These are phyloP conservation scores for Rousettus leschenaultii DNA, from an alignment of 2,113 vertebrate genomes.

Conservation along the genomic window DNA sequence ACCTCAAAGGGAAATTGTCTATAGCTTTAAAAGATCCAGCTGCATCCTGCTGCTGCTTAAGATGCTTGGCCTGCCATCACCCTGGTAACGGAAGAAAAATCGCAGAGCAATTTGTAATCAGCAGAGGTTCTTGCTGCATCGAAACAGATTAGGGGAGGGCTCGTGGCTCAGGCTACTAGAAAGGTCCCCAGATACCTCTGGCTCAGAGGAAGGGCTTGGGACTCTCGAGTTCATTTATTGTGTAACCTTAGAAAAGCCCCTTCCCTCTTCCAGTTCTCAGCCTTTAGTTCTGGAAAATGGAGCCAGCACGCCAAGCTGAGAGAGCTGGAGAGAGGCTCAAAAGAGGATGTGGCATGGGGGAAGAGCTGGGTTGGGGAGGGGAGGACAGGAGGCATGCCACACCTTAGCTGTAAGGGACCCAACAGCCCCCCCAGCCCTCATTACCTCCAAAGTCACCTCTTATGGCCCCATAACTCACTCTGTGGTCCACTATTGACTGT, in stretches of 20 bases:
- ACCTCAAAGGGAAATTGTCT: background rate
- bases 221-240: background rate
- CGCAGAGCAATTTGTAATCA: conserved; percentile 57
- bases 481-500: conserved; percentile 76
- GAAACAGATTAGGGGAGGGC: background rate
- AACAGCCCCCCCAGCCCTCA: background rate
- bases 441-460: background rate
- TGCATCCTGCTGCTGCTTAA: conserved; percentile 17
- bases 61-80: conserved; percentile 26
- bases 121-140: background rate
- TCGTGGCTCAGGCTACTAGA: background rate
- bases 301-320: background rate
- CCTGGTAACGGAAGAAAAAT: conserved; percentile 46
- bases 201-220: background rate
- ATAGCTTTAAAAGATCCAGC: background rate
- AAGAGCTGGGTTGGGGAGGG: no score
- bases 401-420: background rate
- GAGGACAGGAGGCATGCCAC: background rate
- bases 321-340: no score
- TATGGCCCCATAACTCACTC: conserved; percentile 68
- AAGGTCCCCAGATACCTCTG: background rate
- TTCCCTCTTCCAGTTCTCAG: background rate
- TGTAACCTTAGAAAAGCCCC: background rate
- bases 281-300: background rate
- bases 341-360: accelerated